These are phyloP conservation scores for Budorcas taxicolor DNA, from an alignment of 2,113 vertebrate species.

Conservation along the genomic window DNA sequence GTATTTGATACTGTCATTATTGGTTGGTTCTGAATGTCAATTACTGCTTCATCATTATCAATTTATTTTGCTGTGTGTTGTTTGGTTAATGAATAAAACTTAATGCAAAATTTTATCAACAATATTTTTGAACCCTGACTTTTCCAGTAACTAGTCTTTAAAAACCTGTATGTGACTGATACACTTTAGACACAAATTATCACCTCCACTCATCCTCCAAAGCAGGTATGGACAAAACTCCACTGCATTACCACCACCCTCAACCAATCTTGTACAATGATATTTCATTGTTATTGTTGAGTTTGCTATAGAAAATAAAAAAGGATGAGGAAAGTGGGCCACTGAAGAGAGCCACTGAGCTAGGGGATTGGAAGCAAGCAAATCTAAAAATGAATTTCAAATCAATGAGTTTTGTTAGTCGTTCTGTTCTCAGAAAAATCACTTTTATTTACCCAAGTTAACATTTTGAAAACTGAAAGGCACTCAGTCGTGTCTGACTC, in stretches of 20 bases:
- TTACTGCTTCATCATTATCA: not conserved
- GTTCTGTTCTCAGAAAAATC: not conserved
- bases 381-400: constrained; percentile 2
- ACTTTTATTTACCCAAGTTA: not conserved
- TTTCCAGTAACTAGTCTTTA: not conserved
- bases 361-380: not conserved
- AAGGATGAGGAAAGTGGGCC: not conserved
- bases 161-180: not conserved
- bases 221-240: not conserved
- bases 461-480: not conserved
- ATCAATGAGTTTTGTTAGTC: not conserved
- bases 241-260: not conserved
- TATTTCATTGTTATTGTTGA: not conserved
- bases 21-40: not conserved
- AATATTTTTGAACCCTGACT: not conserved
- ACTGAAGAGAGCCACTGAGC: not conserved
- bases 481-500: not conserved
- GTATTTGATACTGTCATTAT: not conserved
- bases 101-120: not conserved
- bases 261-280: not conserved
- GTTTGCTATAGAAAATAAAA: not conserved
- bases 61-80: not conserved
- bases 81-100: not conserved
- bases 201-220: not conserved
- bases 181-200: not conserved